Evolutionary conservation across 2,113 vertebrate species (phyloP).

Genomic region (Otis tarda): DNA sequence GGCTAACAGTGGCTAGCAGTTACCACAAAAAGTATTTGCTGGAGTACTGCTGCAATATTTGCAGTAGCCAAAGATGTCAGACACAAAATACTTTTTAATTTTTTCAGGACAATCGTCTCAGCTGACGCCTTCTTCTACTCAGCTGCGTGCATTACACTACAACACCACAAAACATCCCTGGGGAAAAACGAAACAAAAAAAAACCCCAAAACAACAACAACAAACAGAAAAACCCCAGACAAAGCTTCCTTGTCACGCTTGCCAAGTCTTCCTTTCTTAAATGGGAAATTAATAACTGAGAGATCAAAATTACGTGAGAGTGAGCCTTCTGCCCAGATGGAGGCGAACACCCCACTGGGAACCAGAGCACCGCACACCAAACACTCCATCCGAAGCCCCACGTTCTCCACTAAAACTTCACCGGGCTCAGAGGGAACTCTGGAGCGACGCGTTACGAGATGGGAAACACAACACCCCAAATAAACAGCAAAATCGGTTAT

Average conservation of each 20-base stretch:
- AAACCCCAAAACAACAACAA: not conserved
- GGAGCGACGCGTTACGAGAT: not conserved
- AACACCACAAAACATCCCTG: not conserved
- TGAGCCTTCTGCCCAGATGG: not conserved
- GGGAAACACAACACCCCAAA: not conserved
- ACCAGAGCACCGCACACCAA: not conserved
- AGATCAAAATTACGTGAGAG: not conserved
- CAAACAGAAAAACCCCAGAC: too few relatives aligned
- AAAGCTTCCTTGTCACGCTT: not conserved
- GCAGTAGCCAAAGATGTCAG: not conserved
- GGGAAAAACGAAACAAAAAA: not conserved
- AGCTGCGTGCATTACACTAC: not conserved
- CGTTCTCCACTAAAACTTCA: not conserved
- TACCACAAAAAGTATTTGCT: not conserved
- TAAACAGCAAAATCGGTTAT: not conserved
- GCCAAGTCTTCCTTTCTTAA: not conserved
- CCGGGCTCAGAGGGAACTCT: not conserved
- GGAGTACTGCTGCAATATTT: not conserved
- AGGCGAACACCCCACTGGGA: not conserved
- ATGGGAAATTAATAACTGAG: not conserved
- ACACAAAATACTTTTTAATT: not conserved
- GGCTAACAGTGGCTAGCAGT: not conserved
- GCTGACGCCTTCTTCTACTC: not conserved
- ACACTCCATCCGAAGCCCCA: fast-evolving
- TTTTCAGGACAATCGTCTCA: not conserved